Percentiles rank a stretch among this genome's conserved stretches.
Conservation (phyloP, 2,113 vertebrate species). For the Aspiorhynchus laticeps region DNA sequence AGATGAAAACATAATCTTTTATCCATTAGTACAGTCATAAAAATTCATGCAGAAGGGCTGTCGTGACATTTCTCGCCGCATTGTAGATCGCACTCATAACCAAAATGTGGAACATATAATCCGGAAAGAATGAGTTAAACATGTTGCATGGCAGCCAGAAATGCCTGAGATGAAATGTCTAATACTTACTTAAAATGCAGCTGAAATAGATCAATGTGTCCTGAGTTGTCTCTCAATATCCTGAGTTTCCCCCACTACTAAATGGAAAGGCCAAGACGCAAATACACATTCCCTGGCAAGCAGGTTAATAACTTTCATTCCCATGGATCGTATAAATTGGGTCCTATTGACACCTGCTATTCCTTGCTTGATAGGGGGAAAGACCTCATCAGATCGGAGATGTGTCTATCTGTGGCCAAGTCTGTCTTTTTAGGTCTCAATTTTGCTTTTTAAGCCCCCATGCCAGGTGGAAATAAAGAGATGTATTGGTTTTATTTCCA, state of each 20-base stretch:
- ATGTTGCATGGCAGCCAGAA: slow-evolving; percentile 19
- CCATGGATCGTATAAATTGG: slow-evolving; percentile 67
- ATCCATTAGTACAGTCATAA: background rate
- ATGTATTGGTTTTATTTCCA: background rate
- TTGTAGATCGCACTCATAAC: background rate
- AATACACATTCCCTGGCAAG: slow-evolving; percentile 52
- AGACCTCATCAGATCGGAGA: slow-evolving; percentile 67
- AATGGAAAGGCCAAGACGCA: slow-evolving; percentile 52
- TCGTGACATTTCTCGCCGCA: background rate
- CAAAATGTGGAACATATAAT: background rate
- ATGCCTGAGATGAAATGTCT: slow-evolving; percentile 54
- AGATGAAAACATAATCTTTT: background rate
- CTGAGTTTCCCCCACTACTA: slow-evolving; percentile 38
- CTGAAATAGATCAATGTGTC: slow-evolving; percentile 56
- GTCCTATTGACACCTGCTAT: slow-evolving; percentile 74
- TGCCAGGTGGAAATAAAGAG: background rate
- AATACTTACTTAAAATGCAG: slow-evolving; percentile 58
- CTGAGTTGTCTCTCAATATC: slow-evolving; percentile 39
- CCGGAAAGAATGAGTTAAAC: slow-evolving; percentile 49
- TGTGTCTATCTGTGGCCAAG: slow-evolving; percentile 48
- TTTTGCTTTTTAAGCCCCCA: slow-evolving; percentile 38
- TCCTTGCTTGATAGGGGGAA: slow-evolving; percentile 62
- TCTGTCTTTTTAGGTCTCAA: slow-evolving; percentile 41
- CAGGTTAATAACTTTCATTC: slow-evolving; percentile 74
- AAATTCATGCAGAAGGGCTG: background rate